Base-by-base conservation (phyloP, 2,888 invertebrate species). In the Seladonia tumulorum region DNA sequence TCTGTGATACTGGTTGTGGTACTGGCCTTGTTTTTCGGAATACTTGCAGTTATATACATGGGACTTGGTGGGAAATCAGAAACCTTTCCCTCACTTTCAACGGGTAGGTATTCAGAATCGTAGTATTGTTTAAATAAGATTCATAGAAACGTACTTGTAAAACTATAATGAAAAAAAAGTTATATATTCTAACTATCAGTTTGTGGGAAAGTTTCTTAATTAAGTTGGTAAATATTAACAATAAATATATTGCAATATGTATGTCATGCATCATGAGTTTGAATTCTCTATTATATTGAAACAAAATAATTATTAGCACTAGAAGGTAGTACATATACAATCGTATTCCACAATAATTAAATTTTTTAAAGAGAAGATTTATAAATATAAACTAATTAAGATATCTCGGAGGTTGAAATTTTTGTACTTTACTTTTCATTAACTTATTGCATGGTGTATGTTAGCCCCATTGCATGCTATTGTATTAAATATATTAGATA, bases 41-140 rank as follows among this genome's bases (percentile, higher is more conserved):
- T 93, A 53, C 90, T 95, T 88, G 95, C 94, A 8, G 90, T 95
- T 84, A 93, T 95, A 86, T 95, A 95, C 90, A 90, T 95, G 86
- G 95, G 94, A 79, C 95, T 95, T 81, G 94, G 95, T 88, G 94
- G 94, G 85, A 95, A 95, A 91, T 88, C 92, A 49, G 94, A 94
- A 57, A 92, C 85, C 79, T 92, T 94, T 85, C 93, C 94, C 83
- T 91, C 94, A 39, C 90, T 94, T 83, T 90, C 94, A 89, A 87
- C 92, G 92, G 95, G 95, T 95, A 95, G 93, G 95, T 95, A 94
- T 93, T 90, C 88, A 87, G 89, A 91, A 86, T 60, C 76, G 83
- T 90, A 92, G 91, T 75, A 82, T 87, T 82, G 76, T 70, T 68
- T 71, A 82, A 77, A 35, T 77, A 63, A 79, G 35, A 53, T 73